Percentiles rank a stretch among this genome's conserved stretches.
These are phyloP conservation scores for Sphaeridia pumilis DNA, from an alignment of 2,888 invertebrate genomes.

Conservation along the genomic window DNA sequence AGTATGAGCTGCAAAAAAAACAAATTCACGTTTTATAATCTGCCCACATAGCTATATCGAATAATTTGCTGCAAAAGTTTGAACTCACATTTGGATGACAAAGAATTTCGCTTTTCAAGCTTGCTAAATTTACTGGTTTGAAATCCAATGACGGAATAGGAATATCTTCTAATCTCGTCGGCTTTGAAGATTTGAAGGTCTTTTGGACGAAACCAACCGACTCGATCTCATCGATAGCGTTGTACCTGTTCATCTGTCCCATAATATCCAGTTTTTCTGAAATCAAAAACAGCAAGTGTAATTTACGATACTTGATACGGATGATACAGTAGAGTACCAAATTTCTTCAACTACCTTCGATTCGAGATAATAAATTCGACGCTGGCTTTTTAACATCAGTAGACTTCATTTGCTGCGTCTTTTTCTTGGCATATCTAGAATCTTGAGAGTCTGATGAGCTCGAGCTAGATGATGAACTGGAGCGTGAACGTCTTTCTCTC, in stretches of 20 bases:
- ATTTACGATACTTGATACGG: neutral
- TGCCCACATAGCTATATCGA: neutral
- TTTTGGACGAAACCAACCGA: conserved; percentile 30
- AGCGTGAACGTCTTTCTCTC: conserved; percentile 10
- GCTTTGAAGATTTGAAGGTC: conserved; percentile 25
- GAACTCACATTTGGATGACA: conserved; percentile 32
- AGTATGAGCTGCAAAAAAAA: conserved; percentile 26
- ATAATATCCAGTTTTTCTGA: conserved; percentile 32
- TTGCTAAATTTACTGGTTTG: conserved; percentile 29
- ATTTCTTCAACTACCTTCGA: conserved; percentile 27
- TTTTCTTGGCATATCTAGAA: conserved; percentile 16
- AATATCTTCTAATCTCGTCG: conserved; percentile 28
- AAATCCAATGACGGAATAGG: conserved; percentile 32
- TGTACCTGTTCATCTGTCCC: conserved; percentile 25
- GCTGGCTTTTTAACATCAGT: neutral
- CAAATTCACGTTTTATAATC: neutral
- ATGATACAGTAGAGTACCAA: neutral
- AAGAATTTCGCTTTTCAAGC: conserved; percentile 32
- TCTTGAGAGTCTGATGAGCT: conserved; percentile 12
- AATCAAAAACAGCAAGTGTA: neutral
- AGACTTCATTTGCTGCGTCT: conserved; percentile 4
- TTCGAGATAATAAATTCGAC: conserved; percentile 21
- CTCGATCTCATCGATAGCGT: conserved; percentile 33
- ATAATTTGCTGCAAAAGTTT: neutral
- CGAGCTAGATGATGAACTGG: conserved; percentile 12